These are phyloP conservation scores for Nannoperca obscura DNA, from an alignment of 2,797 vertebrate species.

Conservation along the genomic window DNA sequence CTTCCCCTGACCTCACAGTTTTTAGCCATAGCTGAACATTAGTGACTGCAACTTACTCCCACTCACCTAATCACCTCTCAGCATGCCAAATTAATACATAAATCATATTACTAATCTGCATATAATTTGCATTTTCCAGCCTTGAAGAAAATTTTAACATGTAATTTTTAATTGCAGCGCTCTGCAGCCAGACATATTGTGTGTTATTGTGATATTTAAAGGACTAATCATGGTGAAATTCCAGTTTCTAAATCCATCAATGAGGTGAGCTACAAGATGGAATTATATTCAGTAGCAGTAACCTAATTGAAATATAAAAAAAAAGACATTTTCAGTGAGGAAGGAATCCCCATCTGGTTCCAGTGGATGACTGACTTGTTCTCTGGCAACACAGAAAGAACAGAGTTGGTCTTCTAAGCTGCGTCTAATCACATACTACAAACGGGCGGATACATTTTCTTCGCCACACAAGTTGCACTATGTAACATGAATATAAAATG, in stretches of 20 bases:
- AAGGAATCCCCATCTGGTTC: constrained; percentile 19
- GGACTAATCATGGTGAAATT: constrained; percentile 23
- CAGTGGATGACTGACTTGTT: constrained; percentile 26
- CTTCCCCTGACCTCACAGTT: constrained; percentile 20
- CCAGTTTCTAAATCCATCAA: constrained; percentile 24
- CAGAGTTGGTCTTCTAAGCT: constrained; percentile 34
- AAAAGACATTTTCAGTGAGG: not conserved
- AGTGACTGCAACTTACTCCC: constrained; percentile 52
- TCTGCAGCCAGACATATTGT: constrained; percentile 38
- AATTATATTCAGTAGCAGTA: not conserved
- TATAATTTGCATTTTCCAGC: constrained; percentile 63
- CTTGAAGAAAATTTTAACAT: constrained; percentile 50
- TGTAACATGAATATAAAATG: constrained; percentile 22
- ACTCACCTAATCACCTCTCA: constrained; percentile 66
- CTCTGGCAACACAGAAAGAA: not conserved
- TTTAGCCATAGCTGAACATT: constrained; percentile 35
- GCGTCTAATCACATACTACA: constrained; percentile 22
- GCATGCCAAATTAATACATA: constrained; percentile 63
- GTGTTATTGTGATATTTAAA: constrained; percentile 38
- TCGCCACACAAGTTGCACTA: not conserved
- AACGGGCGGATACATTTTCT: constrained; percentile 12
- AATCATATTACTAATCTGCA: constrained; percentile 69
- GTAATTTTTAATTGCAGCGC: constrained; percentile 32
- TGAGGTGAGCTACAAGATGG: constrained; percentile 1
- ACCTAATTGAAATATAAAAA: constrained; percentile 35